Evolutionary conservation across 2,797 vertebrate genomes (phyloP), one percentile per base, ranked within the genome.

Genomic region (Brachymystax lenok): DNA sequence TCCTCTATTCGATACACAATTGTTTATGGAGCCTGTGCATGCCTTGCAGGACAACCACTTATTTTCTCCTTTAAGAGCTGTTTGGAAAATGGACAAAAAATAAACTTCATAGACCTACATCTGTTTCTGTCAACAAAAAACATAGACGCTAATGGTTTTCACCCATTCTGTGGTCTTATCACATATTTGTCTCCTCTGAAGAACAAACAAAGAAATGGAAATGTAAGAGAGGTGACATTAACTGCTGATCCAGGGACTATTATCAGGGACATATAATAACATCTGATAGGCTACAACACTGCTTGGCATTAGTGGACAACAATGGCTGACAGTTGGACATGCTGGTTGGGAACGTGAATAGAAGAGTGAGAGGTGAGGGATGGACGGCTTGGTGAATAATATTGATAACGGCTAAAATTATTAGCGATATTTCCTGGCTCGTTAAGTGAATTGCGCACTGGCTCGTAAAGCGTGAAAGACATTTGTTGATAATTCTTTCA

Each of bases 401-500:
- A 87, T 85, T 85, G 75, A 86, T 88, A 87, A 82, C 50, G 79
- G 76, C 84, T 12, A 80, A 87, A 73, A 87, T 91, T 89, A 92
- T 92, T 90, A 83, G 81, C 83, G 85, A 90, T 85, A 85, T 93
- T 83, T 90, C 87, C 80, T 79, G 71, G 85, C 87, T 86, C 87
- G 89, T 91, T 94, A 93, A 94, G 91, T 89, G 90, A 93, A 92
- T 91, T 90, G 89, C 85, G 84, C 84, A 88, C 85, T 74, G 80
- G 90, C 89, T 92, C 86, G 81, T 84, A 90, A 87, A 91, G 89
- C 92, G 89, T 91, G 90, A 93, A 93, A 93, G 92, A 87, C 87
- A 73, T 91, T 90, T 88, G 79, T 79, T 83, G 87, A 94, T 94
- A 77, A 92, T 92, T 94, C 93, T 93, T 94, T 93, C 91, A 93